Base-by-base conservation (phyloP, 2,797 vertebrate genomes). In the Cirrhinus molitorella region DNA sequence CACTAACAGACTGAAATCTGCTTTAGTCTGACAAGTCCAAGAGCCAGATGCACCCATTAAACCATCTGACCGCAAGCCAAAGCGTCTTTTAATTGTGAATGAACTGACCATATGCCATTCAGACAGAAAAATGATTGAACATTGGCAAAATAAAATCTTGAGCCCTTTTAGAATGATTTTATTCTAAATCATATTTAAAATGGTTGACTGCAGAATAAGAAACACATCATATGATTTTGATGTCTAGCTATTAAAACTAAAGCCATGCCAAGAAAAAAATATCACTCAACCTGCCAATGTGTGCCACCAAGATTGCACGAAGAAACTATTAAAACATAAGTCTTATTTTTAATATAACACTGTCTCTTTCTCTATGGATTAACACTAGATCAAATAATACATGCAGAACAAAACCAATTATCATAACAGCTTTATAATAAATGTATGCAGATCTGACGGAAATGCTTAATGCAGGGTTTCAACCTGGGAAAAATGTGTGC, bases 21-120 rank as follows among this genome's bases (percentile, higher is more conserved):
- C 47, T 70, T 47, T 45, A 76, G 17, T n/a, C 34, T 70, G 65
- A 68, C 21, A 70, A 25, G 49, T 76, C 49, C 72, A 67, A 37
- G 61, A 68, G 49, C 12, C 81, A 83, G 53, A 78, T 59, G 81
- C 25, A 61, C 65, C 40, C 25, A 78, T 70, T 23, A 70, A 45
- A 70, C 40, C 65, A 70, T 83, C 53, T 70, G 65, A 83, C 59
- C 51, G 16, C 2, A 19, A 77, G 65, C 81, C 81, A 83, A 61
- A 21, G 11, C 5, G 1, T 23, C 8, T 2, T 75, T 74, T 74
- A 74, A n/a, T 53, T 45, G 65, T 70, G 28, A 71, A 61, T 70
- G 13, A 78, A 61, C 74, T 61, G 25, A 78, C 66, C 65, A 61
- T 49, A 61, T 83, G 72, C 34, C n/a, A 65, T 53, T 47, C 17